Base-by-base conservation (phyloP, 2,113 vertebrate species). In the Lepus europaeus region DNA sequence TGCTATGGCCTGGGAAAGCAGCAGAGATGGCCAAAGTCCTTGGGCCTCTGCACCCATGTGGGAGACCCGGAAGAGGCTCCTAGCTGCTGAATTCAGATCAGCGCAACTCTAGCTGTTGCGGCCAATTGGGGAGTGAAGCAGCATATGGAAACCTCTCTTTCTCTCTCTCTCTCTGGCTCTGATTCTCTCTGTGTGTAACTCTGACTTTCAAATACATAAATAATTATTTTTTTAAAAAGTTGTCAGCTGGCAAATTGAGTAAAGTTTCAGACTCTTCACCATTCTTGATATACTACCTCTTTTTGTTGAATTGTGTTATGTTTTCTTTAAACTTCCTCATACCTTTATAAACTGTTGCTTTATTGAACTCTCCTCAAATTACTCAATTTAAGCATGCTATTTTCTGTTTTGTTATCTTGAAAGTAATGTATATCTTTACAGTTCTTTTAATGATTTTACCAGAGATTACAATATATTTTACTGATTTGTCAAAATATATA, bases 321-420 rank as follows among this genome's bases (percentile, higher is more conserved):
- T 77, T 78, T 90, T 89, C 11, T 92, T 83, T 95, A 72, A 84
- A 80, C 8, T 92, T 89, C 27, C 29, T 84, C 72, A 64, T 39
- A 63, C 29, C 64, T 95, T 89, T 53, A 23, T 79, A 89, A 70
- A 70, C 72, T 45, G 3, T 14, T 53, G 27, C 64, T 89, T 64
- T 89, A 64, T 89, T 84, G 1, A 59, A 59, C 14, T 45, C 56
- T 59, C 17, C 56, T 59, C 17, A 59, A 59, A 59, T 59, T 59
- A 79, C 39, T 56, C 45, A 56, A 27, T 22, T 56, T 56, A 9
- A 70, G 9, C 83, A 7, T 73, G 29, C 72, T 89, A 8, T 89
- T 92, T 89, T 19, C 45, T 79, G 22, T 89, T 19, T n/a, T 79
- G 22, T 84, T 78, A 79, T 70, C 45, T 79, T 78, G 45, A 29